A percentile compares a stretch with the other conserved stretches of the same genome.
These are phyloP conservation scores for Falco concolor DNA, from an alignment of 2,797 vertebrate species.

Conservation along the genomic window DNA sequence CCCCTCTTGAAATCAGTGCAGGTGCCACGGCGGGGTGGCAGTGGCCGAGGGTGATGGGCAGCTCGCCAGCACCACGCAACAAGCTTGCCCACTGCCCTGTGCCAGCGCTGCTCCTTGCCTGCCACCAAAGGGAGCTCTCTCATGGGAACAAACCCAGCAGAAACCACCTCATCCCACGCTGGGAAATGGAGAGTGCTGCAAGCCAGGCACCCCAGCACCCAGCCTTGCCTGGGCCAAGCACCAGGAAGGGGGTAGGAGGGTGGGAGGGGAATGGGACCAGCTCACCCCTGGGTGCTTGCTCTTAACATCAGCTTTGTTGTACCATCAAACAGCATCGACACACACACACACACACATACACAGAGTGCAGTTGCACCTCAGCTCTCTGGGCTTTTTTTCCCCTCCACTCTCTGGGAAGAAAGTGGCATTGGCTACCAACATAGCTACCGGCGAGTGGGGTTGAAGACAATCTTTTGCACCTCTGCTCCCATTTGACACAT, in stretches of 20 bases:
- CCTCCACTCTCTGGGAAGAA: neutral
- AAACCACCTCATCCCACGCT: rapidly evolving
- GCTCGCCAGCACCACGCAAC: neutral
- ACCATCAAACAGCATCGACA: neutral
- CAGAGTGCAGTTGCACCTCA: neutral
- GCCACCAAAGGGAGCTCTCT: rapidly evolving
- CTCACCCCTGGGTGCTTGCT: neutral
- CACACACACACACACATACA: no score
- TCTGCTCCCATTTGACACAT: neutral
- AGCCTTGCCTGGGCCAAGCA: neutral
- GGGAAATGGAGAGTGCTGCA: neutral
- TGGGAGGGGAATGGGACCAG: neutral
- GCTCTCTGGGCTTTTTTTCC: neutral
- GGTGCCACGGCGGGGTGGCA: neutral
- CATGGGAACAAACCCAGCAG: neutral
- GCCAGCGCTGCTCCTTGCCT: neutral
- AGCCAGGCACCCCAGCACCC: neutral
- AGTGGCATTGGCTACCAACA: neutral
- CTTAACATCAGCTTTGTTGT: neutral
- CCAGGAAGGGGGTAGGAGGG: rapidly evolving
- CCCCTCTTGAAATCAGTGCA: neutral
- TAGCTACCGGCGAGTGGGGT: neutral
- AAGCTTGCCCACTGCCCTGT: neutral
- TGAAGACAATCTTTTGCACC: neutral
- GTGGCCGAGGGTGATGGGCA: rapidly evolving